Evolutionary conservation across 2,888 invertebrate genomes (phyloP).

Genomic region (Lithosia quadra): DNA sequence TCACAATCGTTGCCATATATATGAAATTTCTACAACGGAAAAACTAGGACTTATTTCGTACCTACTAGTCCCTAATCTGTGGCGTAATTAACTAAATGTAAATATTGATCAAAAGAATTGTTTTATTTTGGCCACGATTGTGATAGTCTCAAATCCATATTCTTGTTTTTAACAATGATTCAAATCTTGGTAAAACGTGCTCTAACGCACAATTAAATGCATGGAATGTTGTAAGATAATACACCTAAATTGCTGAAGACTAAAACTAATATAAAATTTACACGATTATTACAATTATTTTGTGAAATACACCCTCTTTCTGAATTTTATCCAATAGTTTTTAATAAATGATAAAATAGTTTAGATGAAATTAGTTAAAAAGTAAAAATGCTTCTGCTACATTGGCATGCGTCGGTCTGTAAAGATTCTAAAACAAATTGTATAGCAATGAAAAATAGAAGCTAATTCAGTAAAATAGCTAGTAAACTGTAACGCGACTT

Average conservation of each 20-base stretch:
- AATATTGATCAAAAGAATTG: not conserved
- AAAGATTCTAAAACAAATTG: slow-evolving; percentile 59
- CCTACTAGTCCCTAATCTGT: too few relatives aligned
- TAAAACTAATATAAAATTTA: slow-evolving; percentile 59
- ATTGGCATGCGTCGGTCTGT: slow-evolving; percentile 78
- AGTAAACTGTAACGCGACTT: slow-evolving; percentile 41
- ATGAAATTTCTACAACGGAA: too few relatives aligned
- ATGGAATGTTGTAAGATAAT: slow-evolving; percentile 72
- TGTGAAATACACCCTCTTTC: slow-evolving; percentile 67
- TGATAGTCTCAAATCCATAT: slow-evolving; percentile 49
- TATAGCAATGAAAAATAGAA: slow-evolving; percentile 69
- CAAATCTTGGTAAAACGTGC: slow-evolving; percentile 62
- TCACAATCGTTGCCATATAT: slow-evolving; percentile 51
- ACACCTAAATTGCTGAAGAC: slow-evolving; percentile 63
- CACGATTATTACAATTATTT: slow-evolving; percentile 62
- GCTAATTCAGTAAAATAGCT: slow-evolving; percentile 68
- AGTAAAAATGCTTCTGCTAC: slow-evolving; percentile 81
- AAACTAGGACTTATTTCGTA: not conserved
- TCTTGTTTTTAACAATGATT: slow-evolving; percentile 56
- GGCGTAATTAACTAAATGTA: not conserved
- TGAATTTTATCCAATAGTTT: slow-evolving; percentile 66
- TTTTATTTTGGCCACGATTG: slow-evolving; percentile 43
- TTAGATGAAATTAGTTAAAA: slow-evolving; percentile 73
- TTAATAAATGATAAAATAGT: slow-evolving; percentile 69
- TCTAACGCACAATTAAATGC: slow-evolving; percentile 69